These are phyloP conservation scores for Montipora capitata DNA, from an alignment of 92 coral and sea anemone species.

Conservation along the genomic window DNA sequence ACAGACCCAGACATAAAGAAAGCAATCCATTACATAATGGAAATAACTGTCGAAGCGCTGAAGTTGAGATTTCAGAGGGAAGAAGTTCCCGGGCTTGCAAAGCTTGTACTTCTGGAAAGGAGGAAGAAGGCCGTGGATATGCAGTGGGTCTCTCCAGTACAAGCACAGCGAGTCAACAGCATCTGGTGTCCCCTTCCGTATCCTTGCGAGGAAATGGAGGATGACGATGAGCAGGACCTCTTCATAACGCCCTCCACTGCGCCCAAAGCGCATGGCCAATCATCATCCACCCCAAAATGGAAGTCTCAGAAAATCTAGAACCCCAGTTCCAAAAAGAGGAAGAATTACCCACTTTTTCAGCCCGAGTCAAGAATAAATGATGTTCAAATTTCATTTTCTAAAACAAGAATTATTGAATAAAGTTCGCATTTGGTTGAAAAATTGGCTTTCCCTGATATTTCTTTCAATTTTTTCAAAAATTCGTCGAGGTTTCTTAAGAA, in stretches of 20 bases:
- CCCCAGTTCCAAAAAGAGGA: conserved; percentile 1
- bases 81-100: background rate
- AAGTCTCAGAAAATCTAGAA: background rate
- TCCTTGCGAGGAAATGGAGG: background rate
- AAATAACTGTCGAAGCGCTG: background rate
- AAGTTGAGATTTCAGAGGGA: background rate
- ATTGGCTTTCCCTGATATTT: too few relatives aligned
- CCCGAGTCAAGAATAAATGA: background rate
- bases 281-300: background rate
- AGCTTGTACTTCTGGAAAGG: background rate
- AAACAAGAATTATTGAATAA: too few relatives aligned
- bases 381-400: too few relatives aligned
- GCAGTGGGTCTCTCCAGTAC: background rate
- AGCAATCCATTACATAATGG: background rate
- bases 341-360: background rate
- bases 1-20: background rate
- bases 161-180: background rate
- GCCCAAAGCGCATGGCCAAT: background rate
- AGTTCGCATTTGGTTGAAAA: too few relatives aligned
- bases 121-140: conserved; percentile 2
- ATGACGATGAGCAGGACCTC: background rate
- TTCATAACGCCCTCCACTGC: conserved; percentile 4
- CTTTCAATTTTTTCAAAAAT: too few relatives aligned
- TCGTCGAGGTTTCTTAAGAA: too few relatives aligned
- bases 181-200: conserved; percentile 3